Conservation (phyloP, 2,888 invertebrate species). For the Phrixothrix hirtus region DNA sequence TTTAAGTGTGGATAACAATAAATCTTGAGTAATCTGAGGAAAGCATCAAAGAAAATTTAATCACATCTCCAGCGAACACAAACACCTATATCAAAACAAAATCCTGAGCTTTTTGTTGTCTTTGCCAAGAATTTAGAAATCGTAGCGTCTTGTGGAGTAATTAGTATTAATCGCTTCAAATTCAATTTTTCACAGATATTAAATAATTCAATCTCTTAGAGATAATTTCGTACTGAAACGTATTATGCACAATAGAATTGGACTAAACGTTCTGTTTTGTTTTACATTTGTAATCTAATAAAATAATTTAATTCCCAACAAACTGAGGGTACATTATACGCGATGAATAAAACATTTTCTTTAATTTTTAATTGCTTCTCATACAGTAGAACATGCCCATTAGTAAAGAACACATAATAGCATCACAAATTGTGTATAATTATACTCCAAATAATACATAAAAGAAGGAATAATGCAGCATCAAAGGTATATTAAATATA, state of each 20-base stretch:
- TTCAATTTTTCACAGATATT: too few relatives aligned
- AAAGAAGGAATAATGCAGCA: slow-evolving; percentile 30
- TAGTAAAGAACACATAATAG: slow-evolving; percentile 30
- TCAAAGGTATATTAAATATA: slow-evolving; percentile 27
- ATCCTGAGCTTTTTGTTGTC: neutral
- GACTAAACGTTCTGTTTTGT: neutral
- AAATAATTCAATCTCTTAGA: too few relatives aligned
- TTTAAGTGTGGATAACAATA: neutral
- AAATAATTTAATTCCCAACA: slow-evolving; percentile 11
- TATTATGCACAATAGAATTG: neutral
- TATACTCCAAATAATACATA: slow-evolving; percentile 30
- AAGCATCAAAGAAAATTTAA: neutral
- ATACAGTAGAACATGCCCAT: slow-evolving; percentile 27
- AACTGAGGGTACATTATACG: slow-evolving; percentile 20
- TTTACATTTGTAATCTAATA: slow-evolving; percentile 3
- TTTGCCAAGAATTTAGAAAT: neutral
- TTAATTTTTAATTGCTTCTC: slow-evolving; percentile 30
- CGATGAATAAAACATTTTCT: slow-evolving; percentile 23
- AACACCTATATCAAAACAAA: neutral
- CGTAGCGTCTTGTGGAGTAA: too few relatives aligned
- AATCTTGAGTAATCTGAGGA: neutral
- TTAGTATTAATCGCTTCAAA: too few relatives aligned
- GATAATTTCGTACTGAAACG: too few relatives aligned
- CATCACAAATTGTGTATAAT: slow-evolving; percentile 32
- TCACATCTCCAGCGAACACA: neutral